Evolutionary conservation across 2,797 vertebrate genomes (phyloP).

Genomic region (Pogonophryne albipinna): DNA sequence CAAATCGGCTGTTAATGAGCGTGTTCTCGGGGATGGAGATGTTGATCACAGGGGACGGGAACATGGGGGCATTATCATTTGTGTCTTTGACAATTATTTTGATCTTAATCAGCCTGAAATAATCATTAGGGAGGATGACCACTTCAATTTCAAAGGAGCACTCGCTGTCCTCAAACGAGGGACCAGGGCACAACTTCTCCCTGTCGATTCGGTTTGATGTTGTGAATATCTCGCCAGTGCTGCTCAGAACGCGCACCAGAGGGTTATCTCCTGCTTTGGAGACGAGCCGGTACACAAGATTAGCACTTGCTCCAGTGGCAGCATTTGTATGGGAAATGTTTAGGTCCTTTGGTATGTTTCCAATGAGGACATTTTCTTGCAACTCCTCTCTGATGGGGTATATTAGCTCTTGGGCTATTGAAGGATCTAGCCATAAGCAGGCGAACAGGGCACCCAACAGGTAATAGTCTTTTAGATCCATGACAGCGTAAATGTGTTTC

Average conservation of each 20-base stretch:
- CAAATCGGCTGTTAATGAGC: conserved; percentile 98
- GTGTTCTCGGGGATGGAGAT: conserved; percentile 99
- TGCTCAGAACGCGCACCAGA: conserved; percentile 96
- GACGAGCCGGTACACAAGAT: conserved; percentile 98
- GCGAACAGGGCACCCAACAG: conserved; percentile 95
- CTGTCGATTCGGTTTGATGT: conserved; percentile 97
- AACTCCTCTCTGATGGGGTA: conserved; percentile 99
- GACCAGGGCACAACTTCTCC: conserved; percentile 97
- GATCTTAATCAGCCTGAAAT: conserved; percentile 99
- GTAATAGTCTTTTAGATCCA: conserved; percentile 99
- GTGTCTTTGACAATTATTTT: conserved; percentile 99
- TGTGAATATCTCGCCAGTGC: conserved; percentile 97
- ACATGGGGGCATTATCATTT: conserved; percentile 99
- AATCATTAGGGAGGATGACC: conserved; percentile 99
- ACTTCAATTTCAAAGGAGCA: conserved; percentile 99
- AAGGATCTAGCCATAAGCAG: conserved; percentile 97
- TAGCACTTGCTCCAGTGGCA: conserved; percentile 93
- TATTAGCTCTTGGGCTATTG: conserved; percentile 98
- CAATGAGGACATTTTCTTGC: conserved; percentile 99
- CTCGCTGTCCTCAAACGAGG: conserved; percentile 95
- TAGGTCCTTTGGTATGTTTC: conserved; percentile 99
- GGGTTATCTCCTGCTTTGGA: conserved; percentile 98
- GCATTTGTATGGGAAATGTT: conserved; percentile 98
- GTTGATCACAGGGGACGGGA: conserved; percentile 99
- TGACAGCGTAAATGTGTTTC: conserved; percentile 87